Base-by-base conservation (phyloP, 1,140 invertebrate species). In the Teleogryllus occipitalis region DNA sequence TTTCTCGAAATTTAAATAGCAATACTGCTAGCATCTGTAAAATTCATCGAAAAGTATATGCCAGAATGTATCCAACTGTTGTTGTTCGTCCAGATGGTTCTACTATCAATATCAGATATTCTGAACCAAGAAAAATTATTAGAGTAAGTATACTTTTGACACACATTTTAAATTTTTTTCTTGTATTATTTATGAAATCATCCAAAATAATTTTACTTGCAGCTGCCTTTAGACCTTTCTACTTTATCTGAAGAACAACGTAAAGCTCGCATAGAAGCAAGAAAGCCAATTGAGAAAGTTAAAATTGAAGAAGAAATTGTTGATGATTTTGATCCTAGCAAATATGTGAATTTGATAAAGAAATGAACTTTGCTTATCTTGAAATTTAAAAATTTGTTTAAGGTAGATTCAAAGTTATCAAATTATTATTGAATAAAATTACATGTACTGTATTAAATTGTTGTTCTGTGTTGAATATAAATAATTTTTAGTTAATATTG, bases 41-140 rank as follows among this genome's bases (percentile, higher is more conserved):
- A 83, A 89, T 91, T n/a, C 90, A 92, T 81, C 88, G 94, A 81
- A 87, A 88, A 78, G 82, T 89, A 6, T 96, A 94, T 85, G 84
- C 89, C n/a, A 89, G 90, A 81, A 88, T 87, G 73, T 96, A 95
- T 89, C 93, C 93, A 79, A 93, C 93, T 0, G 84, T 89, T 74
- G 83, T 98, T 0, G 92, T 97, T 39, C 86, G 91, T 47, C 87
- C 94, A 5, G 93, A 98, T 90, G 96, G 96, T 76, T 95, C 95
- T 76, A 94, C 92, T 75, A 91, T 95, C 80, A 93, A 89, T 65
- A 92, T 96, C 47, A 87, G 92, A 82, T 96, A 97, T 85, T 88
- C 91, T 81, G 94, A 96, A 86, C 96, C 96, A 8, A 87, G 94
- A 80, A 90, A 90, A 87, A 94, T 97, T 81, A 94, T 98, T 46